Evolutionary conservation across 2,888 invertebrate species (phyloP).

Genomic region (Rhabditoides inermis): DNA sequence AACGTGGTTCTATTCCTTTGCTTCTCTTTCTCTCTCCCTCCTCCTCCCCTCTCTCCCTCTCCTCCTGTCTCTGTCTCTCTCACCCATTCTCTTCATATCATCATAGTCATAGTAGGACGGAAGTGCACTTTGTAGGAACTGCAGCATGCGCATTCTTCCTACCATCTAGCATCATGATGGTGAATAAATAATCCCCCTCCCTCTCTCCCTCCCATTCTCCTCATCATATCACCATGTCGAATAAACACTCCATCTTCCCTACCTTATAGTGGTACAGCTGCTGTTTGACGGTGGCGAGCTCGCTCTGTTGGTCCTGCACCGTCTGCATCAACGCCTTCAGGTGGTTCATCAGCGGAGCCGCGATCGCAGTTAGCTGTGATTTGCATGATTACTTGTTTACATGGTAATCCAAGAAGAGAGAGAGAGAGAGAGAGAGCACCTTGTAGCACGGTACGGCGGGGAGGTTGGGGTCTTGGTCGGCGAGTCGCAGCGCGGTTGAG

Average conservation of each 20-base stretch:
- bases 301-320: constrained; percentile 45
- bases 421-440: constrained; percentile 7
- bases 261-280: constrained; percentile 39
- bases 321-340: constrained; percentile 48
- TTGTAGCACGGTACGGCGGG: constrained; percentile 49
- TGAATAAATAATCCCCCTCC: not conserved
- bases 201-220: not conserved
- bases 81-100: constrained; percentile 6
- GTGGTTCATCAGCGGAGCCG: constrained; percentile 52
- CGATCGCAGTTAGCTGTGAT: constrained; percentile 39
- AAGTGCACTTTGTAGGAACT: too few relatives aligned
- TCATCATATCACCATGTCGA: not conserved
- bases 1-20: constrained; percentile 11
- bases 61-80: not conserved
- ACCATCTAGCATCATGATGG: not conserved
- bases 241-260: not conserved
- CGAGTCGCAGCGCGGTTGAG: constrained; percentile 18
- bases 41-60: not conserved
- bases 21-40: constrained; percentile 4
- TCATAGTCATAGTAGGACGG: constrained; percentile 36
- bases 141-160: too few relatives aligned
- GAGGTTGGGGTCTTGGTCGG: constrained; percentile 26
- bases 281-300: constrained; percentile 32
- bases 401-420: too few relatives aligned
- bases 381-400: too few relatives aligned